Evolutionary conservation across 2,888 invertebrate species (phyloP), one percentile per base, ranked within the genome.

Genomic region (Tryphoninae sp.): DNA sequence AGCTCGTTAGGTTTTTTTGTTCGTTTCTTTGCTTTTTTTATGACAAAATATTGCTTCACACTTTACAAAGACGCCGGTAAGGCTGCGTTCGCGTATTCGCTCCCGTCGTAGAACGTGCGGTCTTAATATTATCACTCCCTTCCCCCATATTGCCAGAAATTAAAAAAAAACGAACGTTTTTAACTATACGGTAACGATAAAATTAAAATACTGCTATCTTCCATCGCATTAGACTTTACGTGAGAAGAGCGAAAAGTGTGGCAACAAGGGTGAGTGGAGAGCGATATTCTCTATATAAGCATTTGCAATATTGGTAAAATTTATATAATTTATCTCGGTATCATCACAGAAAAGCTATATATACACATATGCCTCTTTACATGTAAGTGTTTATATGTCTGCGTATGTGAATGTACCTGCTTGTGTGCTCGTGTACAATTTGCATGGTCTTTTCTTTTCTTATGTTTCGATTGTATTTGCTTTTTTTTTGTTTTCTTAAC

Each of bases 11-110:
- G 59, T 72, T 55, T 68, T 62, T 74, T 78, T 55, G 51, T 45
- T 51, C 77, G 9, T 81, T 81, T 61, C 11, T 53, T 26, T 59
- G n/a, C 51, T 51, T 59, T 67, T 81, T 87, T 78, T 85, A 88
- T 88, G 89, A 85, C 87, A 89, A 89, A 89, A 89, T 89, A 89
- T 89, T 87, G 84, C 85, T 88, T 88, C 88, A 84, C 86, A 88
- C 84, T 68, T 86, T 86, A 87, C 84, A 79, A 86, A 84, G 80
- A 84, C 83, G 86, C 86, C 86, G 53, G 83, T 85, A 86, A 88
- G 87, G 86, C 86, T 86, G 85, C 88, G 83, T 81, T 83, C 81
- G 85, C 83, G 69, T 84, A 82, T 79, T 51, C 72, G 49, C 58
- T 53, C 71, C 61, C 73, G 59, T 51, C 69, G 49, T 62, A 49